Evolutionary conservation across 2,888 invertebrate species (phyloP).

Genomic region (Tiliacea aurago): DNA sequence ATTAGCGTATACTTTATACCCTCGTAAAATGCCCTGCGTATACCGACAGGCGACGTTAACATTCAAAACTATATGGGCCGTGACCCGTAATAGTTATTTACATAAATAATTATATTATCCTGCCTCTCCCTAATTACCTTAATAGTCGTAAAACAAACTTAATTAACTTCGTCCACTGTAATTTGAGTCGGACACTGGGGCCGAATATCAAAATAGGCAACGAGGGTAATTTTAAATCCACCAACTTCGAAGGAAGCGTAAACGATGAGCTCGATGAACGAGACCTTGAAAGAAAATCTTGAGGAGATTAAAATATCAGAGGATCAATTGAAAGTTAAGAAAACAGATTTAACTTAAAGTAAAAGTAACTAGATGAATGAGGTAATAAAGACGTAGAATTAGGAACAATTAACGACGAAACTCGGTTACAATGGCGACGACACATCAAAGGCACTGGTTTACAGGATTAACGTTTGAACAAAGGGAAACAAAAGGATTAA

Average conservation of each 20-base stretch:
- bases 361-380: constrained; percentile 69
- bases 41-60: constrained; percentile 51
- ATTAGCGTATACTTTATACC: constrained; percentile 65
- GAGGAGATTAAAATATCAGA: constrained; percentile 55
- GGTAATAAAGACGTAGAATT: constrained; percentile 70
- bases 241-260: constrained; percentile 31
- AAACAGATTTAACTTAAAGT: constrained; percentile 70
- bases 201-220: constrained; percentile 62
- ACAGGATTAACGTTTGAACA: constrained; percentile 76
- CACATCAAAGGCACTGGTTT: constrained; percentile 75
- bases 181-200: constrained; percentile 59
- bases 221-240: constrained; percentile 53
- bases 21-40: constrained; percentile 58
- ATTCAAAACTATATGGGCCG: constrained; percentile 64
- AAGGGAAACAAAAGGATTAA: constrained; percentile 79
- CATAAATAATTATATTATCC: constrained; percentile 68
- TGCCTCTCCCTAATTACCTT: constrained; percentile 64
- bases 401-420: constrained; percentile 76
- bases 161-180: constrained; percentile 62
- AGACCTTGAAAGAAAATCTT: constrained; percentile 42
- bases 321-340: constrained; percentile 53
- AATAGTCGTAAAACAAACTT: constrained; percentile 68
- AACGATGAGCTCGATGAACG: constrained; percentile 10
- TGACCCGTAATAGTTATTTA: constrained; percentile 66
- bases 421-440: constrained; percentile 67